A percentile compares a stretch with the other conserved stretches of the same genome.
phyloP scores from a whole-genome alignment of 1,140 invertebrate genomes.

The Capitella teleta region DNA sequence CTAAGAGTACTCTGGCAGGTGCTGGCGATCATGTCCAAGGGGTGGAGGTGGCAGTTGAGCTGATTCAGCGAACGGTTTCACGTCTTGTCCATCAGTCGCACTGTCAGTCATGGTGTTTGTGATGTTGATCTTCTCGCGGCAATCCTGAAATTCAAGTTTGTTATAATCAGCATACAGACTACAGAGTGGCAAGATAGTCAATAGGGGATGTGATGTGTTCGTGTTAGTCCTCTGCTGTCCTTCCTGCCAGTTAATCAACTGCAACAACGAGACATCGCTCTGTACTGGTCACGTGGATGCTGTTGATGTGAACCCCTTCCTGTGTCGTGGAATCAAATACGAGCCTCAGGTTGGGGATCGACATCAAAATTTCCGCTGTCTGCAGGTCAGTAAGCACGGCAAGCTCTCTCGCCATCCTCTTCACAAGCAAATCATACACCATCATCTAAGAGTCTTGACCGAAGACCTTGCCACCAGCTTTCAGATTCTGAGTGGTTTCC shows the following conservation, averaged over 20 bases:
- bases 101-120: slow-evolving; percentile 7
- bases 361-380: not conserved
- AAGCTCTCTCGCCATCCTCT: slow-evolving; percentile 1
- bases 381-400: slow-evolving; percentile 1
- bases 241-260: not conserved
- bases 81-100: not conserved
- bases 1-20: not conserved
- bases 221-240: not conserved
- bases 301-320: slow-evolving; percentile 5
- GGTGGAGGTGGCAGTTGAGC: slow-evolving; percentile 10
- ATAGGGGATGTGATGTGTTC: not conserved
- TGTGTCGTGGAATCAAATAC: slow-evolving; percentile 9
- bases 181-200: not conserved
- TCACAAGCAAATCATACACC: slow-evolving; percentile 1
- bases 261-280: not conserved
- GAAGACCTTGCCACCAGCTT: not conserved
- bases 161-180: not conserved
- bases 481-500: not conserved
- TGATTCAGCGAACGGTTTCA: slow-evolving; percentile 3
- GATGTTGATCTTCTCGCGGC: not conserved
- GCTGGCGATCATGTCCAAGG: slow-evolving; percentile 4
- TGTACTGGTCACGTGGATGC: not conserved
- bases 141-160: not conserved
- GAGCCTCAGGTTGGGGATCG: not conserved
- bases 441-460: not conserved